Percentiles rank a stretch among this genome's conserved stretches.
Evolutionary conservation across 2,797 vertebrate species (phyloP).

Genomic region (Parotocinclus haroldoi): DNA sequence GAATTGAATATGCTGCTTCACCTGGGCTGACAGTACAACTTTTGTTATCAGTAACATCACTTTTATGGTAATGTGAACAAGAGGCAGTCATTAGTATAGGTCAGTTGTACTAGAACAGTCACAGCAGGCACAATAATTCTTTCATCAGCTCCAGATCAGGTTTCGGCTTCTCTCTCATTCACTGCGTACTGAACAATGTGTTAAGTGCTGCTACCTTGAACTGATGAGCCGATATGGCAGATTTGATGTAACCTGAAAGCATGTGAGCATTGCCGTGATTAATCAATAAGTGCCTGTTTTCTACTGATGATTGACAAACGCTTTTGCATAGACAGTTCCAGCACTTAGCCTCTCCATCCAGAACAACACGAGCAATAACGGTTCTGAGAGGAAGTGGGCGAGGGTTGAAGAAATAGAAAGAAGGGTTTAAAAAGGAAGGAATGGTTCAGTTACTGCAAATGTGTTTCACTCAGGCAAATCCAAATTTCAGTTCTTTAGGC

Average conservation of each 20-base stretch:
- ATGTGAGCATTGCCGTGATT: constrained; percentile 59
- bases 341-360: constrained; percentile 48
- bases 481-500: too few relatives aligned
- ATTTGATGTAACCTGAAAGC: constrained; percentile 72
- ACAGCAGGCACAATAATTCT: constrained; percentile 64
- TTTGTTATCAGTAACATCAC: too few relatives aligned
- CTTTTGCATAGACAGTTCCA: constrained; percentile 51
- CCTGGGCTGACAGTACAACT: too few relatives aligned
- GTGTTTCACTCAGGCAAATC: too few relatives aligned
- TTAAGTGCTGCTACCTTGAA: constrained; percentile 59
- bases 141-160: constrained; percentile 49
- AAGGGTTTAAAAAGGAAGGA: too few relatives aligned
- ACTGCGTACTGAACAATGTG: constrained; percentile 23
- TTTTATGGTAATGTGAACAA: too few relatives aligned
- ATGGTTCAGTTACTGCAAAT: too few relatives aligned
- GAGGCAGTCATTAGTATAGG: too few relatives aligned
- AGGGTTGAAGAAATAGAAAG: too few relatives aligned
- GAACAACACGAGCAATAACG: constrained; percentile 4
- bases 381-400: too few relatives aligned
- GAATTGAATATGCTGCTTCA: too few relatives aligned
- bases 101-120: too few relatives aligned
- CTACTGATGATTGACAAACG: constrained; percentile 61
- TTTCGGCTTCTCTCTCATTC: constrained; percentile 60
- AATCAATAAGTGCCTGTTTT: constrained; percentile 64
- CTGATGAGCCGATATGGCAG: constrained; percentile 64